Evolutionary conservation across 2,888 invertebrate species (phyloP).

Genomic region (Pammene fasciana): DNA sequence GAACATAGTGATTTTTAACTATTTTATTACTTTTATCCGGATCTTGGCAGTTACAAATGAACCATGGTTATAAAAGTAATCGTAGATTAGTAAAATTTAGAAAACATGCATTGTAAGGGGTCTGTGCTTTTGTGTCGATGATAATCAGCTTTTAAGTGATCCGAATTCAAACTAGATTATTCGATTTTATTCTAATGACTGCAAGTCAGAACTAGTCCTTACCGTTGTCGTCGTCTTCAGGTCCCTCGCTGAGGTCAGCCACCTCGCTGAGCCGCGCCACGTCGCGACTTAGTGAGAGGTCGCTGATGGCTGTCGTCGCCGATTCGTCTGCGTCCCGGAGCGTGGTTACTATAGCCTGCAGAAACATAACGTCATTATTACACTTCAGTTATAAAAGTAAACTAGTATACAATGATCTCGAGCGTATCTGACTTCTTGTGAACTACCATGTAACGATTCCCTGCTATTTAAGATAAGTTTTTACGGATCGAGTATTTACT

Average conservation of each 20-base stretch:
- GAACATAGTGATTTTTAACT: not conserved
- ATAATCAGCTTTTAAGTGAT: not conserved
- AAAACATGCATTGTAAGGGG: slow-evolving; percentile 1
- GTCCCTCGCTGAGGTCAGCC: slow-evolving; percentile 87
- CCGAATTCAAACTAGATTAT: too few species aligned
- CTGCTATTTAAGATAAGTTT: too few species aligned
- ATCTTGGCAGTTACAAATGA: not conserved
- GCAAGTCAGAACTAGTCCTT: slow-evolving; percentile 53
- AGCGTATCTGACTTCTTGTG: too few species aligned
- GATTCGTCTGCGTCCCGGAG: slow-evolving; percentile 86
- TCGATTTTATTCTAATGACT: slow-evolving; percentile 6
- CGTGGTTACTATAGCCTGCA: slow-evolving; percentile 77
- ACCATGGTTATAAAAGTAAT: not conserved
- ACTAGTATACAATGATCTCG: not conserved
- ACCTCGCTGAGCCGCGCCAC: slow-evolving; percentile 88
- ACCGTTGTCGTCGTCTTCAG: slow-evolving; percentile 89
- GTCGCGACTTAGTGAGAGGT: slow-evolving; percentile 85
- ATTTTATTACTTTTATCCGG: not conserved
- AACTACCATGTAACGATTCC: too few species aligned
- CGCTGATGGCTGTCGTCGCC: slow-evolving; percentile 78
- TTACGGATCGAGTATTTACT: too few species aligned
- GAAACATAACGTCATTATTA: slow-evolving; percentile 18
- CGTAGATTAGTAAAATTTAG: not conserved
- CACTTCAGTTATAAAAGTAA: not conserved
- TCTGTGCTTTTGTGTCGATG: not conserved